Conservation (phyloP, 2,113 vertebrate genomes). For the Clinocottus analis region DNA sequence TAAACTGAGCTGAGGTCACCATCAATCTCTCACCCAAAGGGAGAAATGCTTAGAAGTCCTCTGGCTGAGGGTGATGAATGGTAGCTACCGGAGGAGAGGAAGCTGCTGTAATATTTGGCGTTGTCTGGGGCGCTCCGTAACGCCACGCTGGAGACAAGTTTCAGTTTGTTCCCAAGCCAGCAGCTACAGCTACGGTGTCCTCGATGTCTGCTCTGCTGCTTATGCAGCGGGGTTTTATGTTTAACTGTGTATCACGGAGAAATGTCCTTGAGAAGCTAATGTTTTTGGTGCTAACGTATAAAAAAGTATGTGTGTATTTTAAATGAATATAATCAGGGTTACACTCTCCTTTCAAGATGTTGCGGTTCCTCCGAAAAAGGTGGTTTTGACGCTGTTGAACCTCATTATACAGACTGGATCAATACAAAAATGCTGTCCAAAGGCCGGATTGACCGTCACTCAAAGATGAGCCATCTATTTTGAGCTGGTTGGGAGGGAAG, state of each 20-base stretch:
- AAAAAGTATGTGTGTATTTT: neutral
- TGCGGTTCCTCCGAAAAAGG: neutral
- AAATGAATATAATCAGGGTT: neutral
- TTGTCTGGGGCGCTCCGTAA: slow-evolving; percentile 39
- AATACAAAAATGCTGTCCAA: slow-evolving; percentile 1
- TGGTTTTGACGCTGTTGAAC: neutral
- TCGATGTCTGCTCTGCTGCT: slow-evolving; percentile 5
- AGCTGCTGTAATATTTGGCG: slow-evolving; percentile 59
- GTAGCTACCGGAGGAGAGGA: slow-evolving; percentile 43
- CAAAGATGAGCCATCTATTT: slow-evolving; percentile 53
- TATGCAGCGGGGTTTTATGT: neutral
- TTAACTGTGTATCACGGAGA: neutral
- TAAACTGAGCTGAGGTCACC: slow-evolving; percentile 69
- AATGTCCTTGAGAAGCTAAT: neutral
- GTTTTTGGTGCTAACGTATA: neutral
- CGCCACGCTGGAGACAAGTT: slow-evolving; percentile 37
- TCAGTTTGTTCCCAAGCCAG: slow-evolving; percentile 34
- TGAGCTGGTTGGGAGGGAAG: slow-evolving; percentile 18
- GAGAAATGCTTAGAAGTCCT: slow-evolving; percentile 45
- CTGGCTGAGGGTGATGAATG: slow-evolving; percentile 67
- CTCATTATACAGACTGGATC: neutral
- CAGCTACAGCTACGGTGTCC: neutral
- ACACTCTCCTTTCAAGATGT: neutral
- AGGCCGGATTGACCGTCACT: slow-evolving; percentile 40
- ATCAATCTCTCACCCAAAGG: slow-evolving; percentile 70